Evolutionary conservation across 1,140 invertebrate genomes (phyloP).

Genomic region (Andrena cerasifolii): DNA sequence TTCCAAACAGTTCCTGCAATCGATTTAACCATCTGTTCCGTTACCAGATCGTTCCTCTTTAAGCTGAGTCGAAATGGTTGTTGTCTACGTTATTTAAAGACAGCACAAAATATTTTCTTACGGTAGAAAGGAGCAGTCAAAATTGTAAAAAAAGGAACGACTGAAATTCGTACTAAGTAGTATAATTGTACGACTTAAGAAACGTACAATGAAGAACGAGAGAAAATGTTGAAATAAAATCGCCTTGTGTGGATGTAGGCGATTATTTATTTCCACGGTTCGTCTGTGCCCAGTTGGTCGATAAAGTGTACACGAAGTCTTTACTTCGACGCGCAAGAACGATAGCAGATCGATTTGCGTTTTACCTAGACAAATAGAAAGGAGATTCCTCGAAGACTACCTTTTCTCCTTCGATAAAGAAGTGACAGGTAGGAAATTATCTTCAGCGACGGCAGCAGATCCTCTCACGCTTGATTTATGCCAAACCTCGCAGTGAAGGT

Average conservation of each 20-base stretch:
- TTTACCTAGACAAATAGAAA: conserved; percentile 40
- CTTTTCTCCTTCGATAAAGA: conserved; percentile 47
- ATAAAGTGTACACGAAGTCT: conserved; percentile 45
- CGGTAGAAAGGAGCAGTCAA: no score
- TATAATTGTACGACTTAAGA: no score
- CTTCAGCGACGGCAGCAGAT: conserved; percentile 45
- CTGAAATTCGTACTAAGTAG: no score
- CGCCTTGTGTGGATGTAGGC: background rate
- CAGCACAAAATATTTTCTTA: no score
- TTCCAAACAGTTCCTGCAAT: no score
- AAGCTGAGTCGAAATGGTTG: no score
- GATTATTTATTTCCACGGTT: conserved; percentile 36
- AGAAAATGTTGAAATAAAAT: background rate
- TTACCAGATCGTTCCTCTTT: no score
- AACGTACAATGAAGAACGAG: background rate
- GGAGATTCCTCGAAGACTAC: conserved; percentile 2
- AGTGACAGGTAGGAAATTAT: conserved; percentile 55
- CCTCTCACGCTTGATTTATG: conserved; percentile 55
- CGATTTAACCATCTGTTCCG: no score
- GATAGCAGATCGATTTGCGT: conserved; percentile 9
- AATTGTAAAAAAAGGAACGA: no score
- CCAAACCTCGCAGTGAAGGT: conserved; percentile 20
- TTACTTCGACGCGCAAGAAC: background rate
- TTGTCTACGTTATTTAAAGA: no score
- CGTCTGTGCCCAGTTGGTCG: conserved; percentile 18